Conservation (phyloP, 23 tunicate species). For the Halocynthia roretzi region DNA sequence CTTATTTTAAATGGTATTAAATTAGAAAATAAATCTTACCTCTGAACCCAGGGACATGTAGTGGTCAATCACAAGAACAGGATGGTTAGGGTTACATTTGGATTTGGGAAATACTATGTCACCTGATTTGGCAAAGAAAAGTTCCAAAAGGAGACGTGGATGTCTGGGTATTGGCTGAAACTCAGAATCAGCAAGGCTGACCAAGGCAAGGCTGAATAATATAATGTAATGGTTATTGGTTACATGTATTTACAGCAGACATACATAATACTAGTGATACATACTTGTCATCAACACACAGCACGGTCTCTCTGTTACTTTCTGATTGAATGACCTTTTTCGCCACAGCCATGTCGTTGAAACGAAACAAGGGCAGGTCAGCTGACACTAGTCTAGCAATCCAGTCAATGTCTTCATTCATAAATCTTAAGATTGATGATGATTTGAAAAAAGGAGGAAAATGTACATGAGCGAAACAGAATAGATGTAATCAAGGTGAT, state of each 20-base stretch:
- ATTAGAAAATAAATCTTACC: slow-evolving; percentile 20
- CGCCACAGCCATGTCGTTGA: slow-evolving; percentile 53
- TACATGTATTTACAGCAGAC: too few relatives aligned
- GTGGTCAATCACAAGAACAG: slow-evolving; percentile 60
- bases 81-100: slow-evolving; percentile 29
- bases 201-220: slow-evolving; percentile 10
- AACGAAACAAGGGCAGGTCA: slow-evolving; percentile 27
- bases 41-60: slow-evolving; percentile 56
- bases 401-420: slow-evolving; percentile 64
- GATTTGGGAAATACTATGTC: slow-evolving; percentile 36
- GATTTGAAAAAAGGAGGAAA: not conserved
- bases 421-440: slow-evolving; percentile 19
- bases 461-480: not conserved
- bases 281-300: too few relatives aligned
- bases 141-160: slow-evolving; percentile 51
- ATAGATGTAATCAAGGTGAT: not conserved
- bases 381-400: slow-evolving; percentile 43
- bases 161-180: slow-evolving; percentile 49
- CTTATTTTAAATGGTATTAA: not conserved
- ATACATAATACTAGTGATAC: too few relatives aligned
- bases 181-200: slow-evolving; percentile 59
- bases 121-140: slow-evolving; percentile 21
- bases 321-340: slow-evolving; percentile 9
- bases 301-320: too few relatives aligned
- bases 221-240: not conserved